Evolutionary conservation across 2,888 invertebrate genomes (phyloP), one percentile per base, ranked within the genome.

Genomic region (Epinotia brunnichana): DNA sequence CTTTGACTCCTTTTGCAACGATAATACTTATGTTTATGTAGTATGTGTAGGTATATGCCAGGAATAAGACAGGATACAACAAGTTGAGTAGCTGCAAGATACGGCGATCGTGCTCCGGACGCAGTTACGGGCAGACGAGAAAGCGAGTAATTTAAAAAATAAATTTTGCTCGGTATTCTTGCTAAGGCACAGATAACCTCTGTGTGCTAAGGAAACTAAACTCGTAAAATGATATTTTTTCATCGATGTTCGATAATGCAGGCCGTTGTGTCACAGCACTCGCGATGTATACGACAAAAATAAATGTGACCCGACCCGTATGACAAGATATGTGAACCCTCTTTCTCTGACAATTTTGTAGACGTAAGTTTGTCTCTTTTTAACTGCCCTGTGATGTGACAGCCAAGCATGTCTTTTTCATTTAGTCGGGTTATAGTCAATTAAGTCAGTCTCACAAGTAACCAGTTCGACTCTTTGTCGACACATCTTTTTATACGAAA

Each of bases 361-460:
- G 4, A 56, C n/a, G 39, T 66, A 66, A 56, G 41, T 24, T 11
- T 24, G n/a, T 66, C 66, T 54, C 66, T 21, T 15, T 70, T 63
- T 29, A 15, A 21, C 63, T 19, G 41, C 29, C 4, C 19, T 63
- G 35, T 44, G 63, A 57, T 63, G 35, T 44, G 63, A 57, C 63
- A 63, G 54, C 35, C 19, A 15, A 13, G 13, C 48, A 54, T n/a
- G n/a, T 15, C 60, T 70, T 69, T 68, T 24, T n/a, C 41, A 77
- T 74, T 77, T 77, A 69, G 75, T 74, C 64, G 72, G 24, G 17
- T 70, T 75, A 71, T 77, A 67, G 66, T 17, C 57, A 68, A 67
- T 67, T 48, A 29, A 59, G 44, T 68, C 57, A 57, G 54, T 67
- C 66, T 17, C 39, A 17, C 13, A 48, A 59, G n/a, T 57, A 60